Evolutionary conservation across 2,797 vertebrate species (phyloP).

Genomic region (Sebastes miniatus): DNA sequence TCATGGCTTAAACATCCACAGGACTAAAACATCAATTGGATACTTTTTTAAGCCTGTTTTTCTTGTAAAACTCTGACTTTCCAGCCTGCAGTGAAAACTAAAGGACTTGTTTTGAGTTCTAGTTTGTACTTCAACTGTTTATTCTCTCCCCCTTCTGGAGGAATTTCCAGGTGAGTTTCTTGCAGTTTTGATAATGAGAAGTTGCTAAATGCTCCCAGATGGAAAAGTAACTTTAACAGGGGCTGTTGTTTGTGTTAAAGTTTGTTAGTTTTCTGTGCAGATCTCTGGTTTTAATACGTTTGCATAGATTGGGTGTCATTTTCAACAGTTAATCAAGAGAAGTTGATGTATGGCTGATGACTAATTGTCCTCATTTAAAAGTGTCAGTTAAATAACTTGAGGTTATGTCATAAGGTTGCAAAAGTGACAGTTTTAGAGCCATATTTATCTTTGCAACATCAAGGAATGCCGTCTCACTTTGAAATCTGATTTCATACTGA

Average conservation of each 20-base stretch:
- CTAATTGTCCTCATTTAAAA: conserved; percentile 6
- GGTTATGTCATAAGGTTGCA: neutral
- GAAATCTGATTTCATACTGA: conserved; percentile 17
- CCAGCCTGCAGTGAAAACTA: conserved; percentile 9
- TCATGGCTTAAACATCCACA: conserved; percentile 51
- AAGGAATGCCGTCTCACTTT: neutral
- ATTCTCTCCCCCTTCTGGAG: conserved; percentile 10
- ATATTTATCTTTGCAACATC: neutral
- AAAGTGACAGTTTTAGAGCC: neutral
- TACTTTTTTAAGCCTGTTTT: conserved; percentile 45
- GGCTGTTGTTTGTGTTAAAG: neutral
- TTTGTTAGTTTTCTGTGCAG: neutral
- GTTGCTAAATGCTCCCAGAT: conserved; percentile 45
- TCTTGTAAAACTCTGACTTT: conserved; percentile 46
- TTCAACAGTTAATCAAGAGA: neutral
- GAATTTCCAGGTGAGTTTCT: conserved; percentile 70
- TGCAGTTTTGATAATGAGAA: conserved; percentile 12
- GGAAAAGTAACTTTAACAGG: neutral
- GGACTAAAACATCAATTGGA: conserved; percentile 53
- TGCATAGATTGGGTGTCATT: neutral
- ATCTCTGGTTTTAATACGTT: neutral
- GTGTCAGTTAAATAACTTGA: neutral
- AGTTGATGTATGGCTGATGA: neutral
- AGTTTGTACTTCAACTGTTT: conserved; percentile 8
- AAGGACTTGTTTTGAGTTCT: conserved; percentile 18